phyloP scores from a whole-genome alignment of 2,797 vertebrate genomes.

The Rachycentron canadum region DNA sequence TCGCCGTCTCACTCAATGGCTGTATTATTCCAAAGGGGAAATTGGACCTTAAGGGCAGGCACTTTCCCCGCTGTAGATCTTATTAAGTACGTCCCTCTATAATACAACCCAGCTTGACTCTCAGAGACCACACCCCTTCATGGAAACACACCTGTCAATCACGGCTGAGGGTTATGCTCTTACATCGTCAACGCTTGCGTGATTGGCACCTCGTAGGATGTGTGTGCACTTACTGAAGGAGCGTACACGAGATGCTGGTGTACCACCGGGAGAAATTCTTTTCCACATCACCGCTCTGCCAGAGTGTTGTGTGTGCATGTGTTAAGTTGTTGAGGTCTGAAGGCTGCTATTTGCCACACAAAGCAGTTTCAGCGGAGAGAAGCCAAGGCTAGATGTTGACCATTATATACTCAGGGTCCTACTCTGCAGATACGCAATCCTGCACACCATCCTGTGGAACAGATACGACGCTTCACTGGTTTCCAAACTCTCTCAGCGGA shows the following conservation, averaged over 20 bases:
- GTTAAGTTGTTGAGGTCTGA: slow-evolving; percentile 42
- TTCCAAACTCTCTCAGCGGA: slow-evolving; percentile 58
- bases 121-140: slow-evolving; percentile 58
- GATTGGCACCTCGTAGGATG: slow-evolving; percentile 69
- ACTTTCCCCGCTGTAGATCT: slow-evolving; percentile 75
- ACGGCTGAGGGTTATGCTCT: slow-evolving; percentile 32
- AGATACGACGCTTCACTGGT: slow-evolving; percentile 55
- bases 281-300: slow-evolving; percentile 52
- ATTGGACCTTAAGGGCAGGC: slow-evolving; percentile 72
- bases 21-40: slow-evolving; percentile 73
- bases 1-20: slow-evolving; percentile 63
- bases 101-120: slow-evolving; percentile 76
- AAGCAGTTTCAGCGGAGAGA: slow-evolving; percentile 48
- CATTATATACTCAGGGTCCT: slow-evolving; percentile 40
- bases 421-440: slow-evolving; percentile 50
- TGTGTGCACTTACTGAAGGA: slow-evolving; percentile 50
- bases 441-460: slow-evolving; percentile 64
- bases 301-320: slow-evolving; percentile 44
- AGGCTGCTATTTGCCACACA: slow-evolving; percentile 42
- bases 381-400: slow-evolving; percentile 29
- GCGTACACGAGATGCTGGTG: slow-evolving; percentile 42
- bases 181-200: slow-evolving; percentile 43
- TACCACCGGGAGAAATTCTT: slow-evolving; percentile 58
- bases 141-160: slow-evolving; percentile 72
- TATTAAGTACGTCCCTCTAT: slow-evolving; percentile 71